Evolutionary conservation across 1,140 invertebrate genomes (phyloP).

Genomic region (Drosophila sucinea): DNA sequence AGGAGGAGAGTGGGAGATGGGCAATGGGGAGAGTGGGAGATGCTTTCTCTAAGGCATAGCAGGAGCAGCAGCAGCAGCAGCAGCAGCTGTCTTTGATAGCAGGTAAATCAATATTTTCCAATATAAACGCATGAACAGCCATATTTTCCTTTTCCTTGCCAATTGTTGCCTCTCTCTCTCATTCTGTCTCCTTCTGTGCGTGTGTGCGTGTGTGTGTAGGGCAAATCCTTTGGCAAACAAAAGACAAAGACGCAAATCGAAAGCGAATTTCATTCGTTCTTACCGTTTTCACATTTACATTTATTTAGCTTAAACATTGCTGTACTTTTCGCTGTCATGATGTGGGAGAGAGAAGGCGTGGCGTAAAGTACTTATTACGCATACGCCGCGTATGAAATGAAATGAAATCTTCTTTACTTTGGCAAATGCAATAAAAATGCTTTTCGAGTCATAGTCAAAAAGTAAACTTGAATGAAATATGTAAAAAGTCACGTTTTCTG

Average conservation of each 20-base stretch:
- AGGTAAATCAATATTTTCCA: slow-evolving; percentile 81
- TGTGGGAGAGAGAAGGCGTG: background rate
- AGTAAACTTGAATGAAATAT: slow-evolving; percentile 4
- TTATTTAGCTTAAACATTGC: slow-evolving; percentile 10
- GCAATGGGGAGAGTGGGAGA: slow-evolving; percentile 4
- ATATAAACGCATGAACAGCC: slow-evolving; percentile 69
- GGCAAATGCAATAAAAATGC: slow-evolving; percentile 2
- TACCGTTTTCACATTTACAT: slow-evolving; percentile 9
- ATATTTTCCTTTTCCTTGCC: slow-evolving; percentile 34
- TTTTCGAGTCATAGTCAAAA: slow-evolving; percentile 11
- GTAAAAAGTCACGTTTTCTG: slow-evolving; percentile 11
- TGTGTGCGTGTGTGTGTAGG: too few relatives aligned
- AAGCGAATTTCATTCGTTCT: slow-evolving; percentile 42
- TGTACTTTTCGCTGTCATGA: slow-evolving; percentile 5
- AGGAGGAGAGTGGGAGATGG: background rate
- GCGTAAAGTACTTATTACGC: slow-evolving; percentile 15
- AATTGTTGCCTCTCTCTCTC: background rate
- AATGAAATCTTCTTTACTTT: slow-evolving; percentile 3
- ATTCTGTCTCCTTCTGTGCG: slow-evolving; percentile 29
- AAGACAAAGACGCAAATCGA: slow-evolving; percentile 32
- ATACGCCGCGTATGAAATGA: slow-evolving; percentile 21
- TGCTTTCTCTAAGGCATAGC: slow-evolving; percentile 29
- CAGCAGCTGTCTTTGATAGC: slow-evolving; percentile 73
- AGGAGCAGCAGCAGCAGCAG: slow-evolving; percentile 54
- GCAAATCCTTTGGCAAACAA: slow-evolving; percentile 46